phyloP scores from a whole-genome alignment of 2,797 vertebrate species.

The Balearica regulorum region DNA sequence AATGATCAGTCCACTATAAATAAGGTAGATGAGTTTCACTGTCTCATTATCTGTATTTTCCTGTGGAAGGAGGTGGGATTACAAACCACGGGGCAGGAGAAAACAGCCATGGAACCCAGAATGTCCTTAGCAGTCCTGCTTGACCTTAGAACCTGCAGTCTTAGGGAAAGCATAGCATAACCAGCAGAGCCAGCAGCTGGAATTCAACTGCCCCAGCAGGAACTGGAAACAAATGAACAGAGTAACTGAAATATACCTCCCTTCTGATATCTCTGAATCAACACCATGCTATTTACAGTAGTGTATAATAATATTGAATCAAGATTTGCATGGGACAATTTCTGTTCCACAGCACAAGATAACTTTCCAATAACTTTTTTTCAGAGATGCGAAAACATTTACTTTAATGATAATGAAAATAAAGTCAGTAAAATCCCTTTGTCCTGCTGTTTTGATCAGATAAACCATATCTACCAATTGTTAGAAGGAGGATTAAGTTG shows the following conservation, averaged over 20 bases:
- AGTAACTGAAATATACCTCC: constrained; percentile 32
- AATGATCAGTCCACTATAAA: not conserved
- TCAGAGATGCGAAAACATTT: constrained; percentile 54
- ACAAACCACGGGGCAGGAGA: not conserved
- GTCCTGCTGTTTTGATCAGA: constrained; percentile 62
- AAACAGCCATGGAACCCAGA: not conserved
- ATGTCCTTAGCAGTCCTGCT: not conserved
- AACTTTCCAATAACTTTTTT: constrained; percentile 30
- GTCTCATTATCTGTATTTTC: not conserved
- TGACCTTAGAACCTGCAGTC: not conserved
- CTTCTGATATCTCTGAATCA: constrained; percentile 45
- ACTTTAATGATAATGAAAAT: constrained; percentile 66
- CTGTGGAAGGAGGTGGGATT: not conserved
- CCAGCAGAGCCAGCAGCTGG: constrained; percentile 40
- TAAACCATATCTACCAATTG: constrained; percentile 64
- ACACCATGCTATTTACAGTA: constrained; percentile 62
- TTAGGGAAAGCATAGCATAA: not conserved
- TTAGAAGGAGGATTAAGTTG: constrained; percentile 65
- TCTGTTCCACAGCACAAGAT: constrained; percentile 32
- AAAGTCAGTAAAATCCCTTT: constrained; percentile 59
- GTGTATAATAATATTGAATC: constrained; percentile 67
- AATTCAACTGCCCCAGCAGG: constrained; percentile 44
- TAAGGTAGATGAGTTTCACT: not conserved
- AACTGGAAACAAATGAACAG: constrained; percentile 50
- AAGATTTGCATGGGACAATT: constrained; percentile 64